phyloP scores from a whole-genome alignment of 2,113 vertebrate genomes.

The Nibea albiflora region DNA sequence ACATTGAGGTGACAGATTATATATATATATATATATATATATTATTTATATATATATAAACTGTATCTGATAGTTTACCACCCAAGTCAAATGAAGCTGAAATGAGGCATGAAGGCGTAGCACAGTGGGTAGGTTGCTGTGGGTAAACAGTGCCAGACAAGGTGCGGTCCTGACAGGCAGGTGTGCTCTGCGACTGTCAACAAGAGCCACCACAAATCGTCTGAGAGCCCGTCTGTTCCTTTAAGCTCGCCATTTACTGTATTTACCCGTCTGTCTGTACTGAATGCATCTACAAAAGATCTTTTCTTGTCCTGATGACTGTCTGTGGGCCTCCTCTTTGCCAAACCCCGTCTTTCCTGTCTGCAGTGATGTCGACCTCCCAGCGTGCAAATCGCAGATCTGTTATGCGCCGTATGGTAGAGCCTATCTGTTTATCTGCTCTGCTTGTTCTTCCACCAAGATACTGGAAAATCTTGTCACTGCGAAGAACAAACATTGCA shows the following conservation, averaged over 20 bases:
- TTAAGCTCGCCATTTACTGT: constrained; percentile 22
- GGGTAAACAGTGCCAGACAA: constrained; percentile 41
- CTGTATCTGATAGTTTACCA: background rate
- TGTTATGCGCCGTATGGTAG: too few relatives aligned
- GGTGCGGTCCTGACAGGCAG: constrained; percentile 61
- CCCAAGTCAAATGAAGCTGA: background rate
- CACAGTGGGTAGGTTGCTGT: constrained; percentile 8
- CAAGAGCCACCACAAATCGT: constrained; percentile 36
- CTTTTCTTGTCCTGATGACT: constrained; percentile 29
- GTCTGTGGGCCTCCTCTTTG: constrained; percentile 4
- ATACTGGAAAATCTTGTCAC: background rate
- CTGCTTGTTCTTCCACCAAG: constrained; percentile 5
- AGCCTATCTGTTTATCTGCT: background rate
- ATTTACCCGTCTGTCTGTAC: constrained; percentile 26
- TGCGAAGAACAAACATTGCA: background rate
- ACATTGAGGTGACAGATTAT: background rate
- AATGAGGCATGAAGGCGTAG: background rate
- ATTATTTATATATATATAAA: background rate
- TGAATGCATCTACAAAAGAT: constrained; percentile 20
- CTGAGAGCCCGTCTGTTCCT: constrained; percentile 17
- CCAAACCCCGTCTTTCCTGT: constrained; percentile 2
- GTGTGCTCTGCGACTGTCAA: constrained; percentile 49
- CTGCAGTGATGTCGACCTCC: constrained; percentile 5
- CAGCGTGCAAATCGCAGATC: background rate
- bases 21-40: background rate